Evolutionary conservation across 2,113 vertebrate species (phyloP).

Genomic region (Alligator mississippiensis): DNA sequence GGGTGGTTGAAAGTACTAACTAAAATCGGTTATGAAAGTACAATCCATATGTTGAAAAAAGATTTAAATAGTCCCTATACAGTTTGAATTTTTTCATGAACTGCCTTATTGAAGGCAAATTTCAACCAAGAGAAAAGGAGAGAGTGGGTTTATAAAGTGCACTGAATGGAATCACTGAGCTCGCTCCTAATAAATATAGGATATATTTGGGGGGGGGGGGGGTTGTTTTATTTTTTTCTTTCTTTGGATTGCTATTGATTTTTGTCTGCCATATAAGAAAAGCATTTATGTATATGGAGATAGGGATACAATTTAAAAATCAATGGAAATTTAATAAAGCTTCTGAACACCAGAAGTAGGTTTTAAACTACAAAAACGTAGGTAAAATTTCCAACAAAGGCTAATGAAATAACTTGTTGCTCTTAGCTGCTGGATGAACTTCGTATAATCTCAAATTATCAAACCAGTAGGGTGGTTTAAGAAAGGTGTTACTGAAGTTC

Average conservation of each 20-base stretch:
- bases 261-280: not conserved
- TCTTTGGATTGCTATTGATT: not conserved
- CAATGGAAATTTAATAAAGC: not conserved
- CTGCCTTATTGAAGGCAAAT: not conserved
- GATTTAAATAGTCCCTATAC: not conserved
- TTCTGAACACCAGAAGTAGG: not conserved
- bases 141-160: not conserved
- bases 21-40: not conserved
- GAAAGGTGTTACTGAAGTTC: constrained; percentile 1
- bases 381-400: not conserved
- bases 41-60: not conserved
- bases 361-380: not conserved
- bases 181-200: not conserved
- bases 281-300: not conserved
- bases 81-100: not conserved
- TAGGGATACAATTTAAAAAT: not conserved
- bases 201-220: not conserved
- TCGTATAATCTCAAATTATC: constrained; percentile 49
- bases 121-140: not conserved
- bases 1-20: not conserved
- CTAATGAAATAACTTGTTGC: not conserved
- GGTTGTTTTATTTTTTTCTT: not conserved
- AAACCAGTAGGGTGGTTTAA: constrained; percentile 40
- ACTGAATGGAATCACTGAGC: not conserved
- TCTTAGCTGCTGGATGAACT: constrained; percentile 20